phyloP scores from a whole-genome alignment of 2,888 invertebrate genomes.

The Notodonta dromedarius region DNA sequence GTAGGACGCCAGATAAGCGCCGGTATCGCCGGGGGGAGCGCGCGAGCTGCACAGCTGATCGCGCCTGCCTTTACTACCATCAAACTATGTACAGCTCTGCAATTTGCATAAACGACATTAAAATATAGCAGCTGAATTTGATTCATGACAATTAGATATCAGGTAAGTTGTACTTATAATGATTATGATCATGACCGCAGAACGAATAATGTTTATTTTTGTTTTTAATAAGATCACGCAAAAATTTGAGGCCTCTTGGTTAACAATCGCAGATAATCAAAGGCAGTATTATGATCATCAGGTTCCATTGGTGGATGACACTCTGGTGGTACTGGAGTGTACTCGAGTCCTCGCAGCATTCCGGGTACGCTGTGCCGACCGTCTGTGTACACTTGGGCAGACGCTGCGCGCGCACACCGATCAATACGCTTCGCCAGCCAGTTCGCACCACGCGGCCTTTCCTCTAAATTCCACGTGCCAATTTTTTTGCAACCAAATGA shows the following conservation, averaged over 20 bases:
- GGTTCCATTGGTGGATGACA: slow-evolving; percentile 62
- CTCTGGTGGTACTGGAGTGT: slow-evolving; percentile 67
- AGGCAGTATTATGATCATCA: slow-evolving; percentile 40
- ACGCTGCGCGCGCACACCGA: slow-evolving; percentile 81
- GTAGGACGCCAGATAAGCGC: slow-evolving; percentile 68
- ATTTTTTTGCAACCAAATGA: slow-evolving; percentile 63
- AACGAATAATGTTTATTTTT: no score
- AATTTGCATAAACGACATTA: not conserved
- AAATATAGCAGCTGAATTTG: no score
- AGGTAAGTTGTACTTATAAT: no score
- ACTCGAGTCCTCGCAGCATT: slow-evolving; percentile 70
- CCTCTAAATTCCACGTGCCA: slow-evolving; percentile 70
- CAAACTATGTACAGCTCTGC: not conserved
- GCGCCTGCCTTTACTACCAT: slow-evolving; percentile 18
- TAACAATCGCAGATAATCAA: slow-evolving; percentile 10
- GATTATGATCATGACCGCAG: no score
- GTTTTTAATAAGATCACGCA: no score
- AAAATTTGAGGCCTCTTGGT: not conserved
- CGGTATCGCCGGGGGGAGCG: slow-evolving; percentile 34
- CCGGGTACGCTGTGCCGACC: slow-evolving; percentile 69
- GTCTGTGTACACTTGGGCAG: slow-evolving; percentile 76
- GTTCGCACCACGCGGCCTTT: slow-evolving; percentile 72
- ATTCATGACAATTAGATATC: not conserved
- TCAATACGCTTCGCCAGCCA: slow-evolving; percentile 76
- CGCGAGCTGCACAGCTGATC: slow-evolving; percentile 56